Base-by-base conservation (phyloP, 2,797 vertebrate species). In the Yasuhikotakia modesta region DNA sequence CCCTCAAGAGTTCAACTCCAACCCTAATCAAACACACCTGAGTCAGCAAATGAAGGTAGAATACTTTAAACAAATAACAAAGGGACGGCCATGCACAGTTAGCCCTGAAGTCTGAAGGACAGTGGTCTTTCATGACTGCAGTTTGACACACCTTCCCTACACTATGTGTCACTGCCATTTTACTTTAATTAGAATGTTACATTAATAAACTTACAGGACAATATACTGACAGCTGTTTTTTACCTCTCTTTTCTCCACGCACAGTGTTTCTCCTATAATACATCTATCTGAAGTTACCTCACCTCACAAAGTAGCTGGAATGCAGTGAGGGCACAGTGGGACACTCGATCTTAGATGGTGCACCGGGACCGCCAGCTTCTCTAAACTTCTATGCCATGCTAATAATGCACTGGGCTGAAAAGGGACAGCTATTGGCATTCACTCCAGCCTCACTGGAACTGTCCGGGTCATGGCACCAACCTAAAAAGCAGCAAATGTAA, bases 231-330 rank as follows among this genome's bases (percentile, higher is more conserved):
- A 11, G 10, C 2, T 53, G 52, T 53, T 21, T n/a, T n/a, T n/a
- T n/a, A n/a, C n/a, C 27, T 27, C 27, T 27, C 27, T 27, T 27
- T 27, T 27, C 4, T 2, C 27, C 27, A 27, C 4, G 27, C 4
- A 27, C 27, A 27, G 27, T 27, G 27, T 27, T 27, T 2, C 4
- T 27, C 4, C 27, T 27, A 27, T 27, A 27, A 27, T 4, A 27
- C 27, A 27, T 27, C 4, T 27, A 4, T 27, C 27, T 27, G 27
- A 4, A 27, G 27, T 27, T 27, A 83, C 81, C 83, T 83, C 70
- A 27, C 75, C 81, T 82, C 78, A 70, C 66, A 70, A 76, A 82
- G 74, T 65, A 65, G 45, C 70, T 72, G 4, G 35, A 73, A 67
- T 73, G 70, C 75, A 76, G 78, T 69, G 55, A 63, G 43, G 75